phyloP scores from a whole-genome alignment of 2,888 invertebrate genomes.

The Didymodactylos carnosus region DNA sequence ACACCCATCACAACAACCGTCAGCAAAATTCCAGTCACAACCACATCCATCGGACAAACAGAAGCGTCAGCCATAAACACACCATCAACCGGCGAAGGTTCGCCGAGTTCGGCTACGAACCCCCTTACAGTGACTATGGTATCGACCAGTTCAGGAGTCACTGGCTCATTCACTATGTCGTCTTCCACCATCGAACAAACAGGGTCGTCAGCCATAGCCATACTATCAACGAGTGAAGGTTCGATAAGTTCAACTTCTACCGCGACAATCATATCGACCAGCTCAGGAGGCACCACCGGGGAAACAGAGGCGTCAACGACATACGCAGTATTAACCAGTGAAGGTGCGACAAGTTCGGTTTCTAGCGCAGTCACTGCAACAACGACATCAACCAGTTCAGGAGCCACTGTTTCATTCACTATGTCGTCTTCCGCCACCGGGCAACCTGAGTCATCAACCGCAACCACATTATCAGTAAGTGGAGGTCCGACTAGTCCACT shows the following conservation, averaged over 20 bases:
- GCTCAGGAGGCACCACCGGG: neutral
- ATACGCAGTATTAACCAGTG: neutral
- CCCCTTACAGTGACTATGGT: neutral
- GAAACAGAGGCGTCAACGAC: neutral
- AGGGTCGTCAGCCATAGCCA: neutral
- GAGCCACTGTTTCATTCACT: neutral
- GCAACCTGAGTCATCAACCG: neutral
- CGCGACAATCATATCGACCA: too few species aligned
- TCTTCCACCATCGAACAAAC: neutral
- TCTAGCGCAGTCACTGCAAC: neutral
- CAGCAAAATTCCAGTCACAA: too few species aligned
- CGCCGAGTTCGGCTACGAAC: neutral
- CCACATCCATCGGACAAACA: neutral
- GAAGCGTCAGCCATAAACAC: neutral
- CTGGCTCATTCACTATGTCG: neutral
- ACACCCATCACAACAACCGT: too few species aligned
- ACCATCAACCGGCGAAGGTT: neutral
- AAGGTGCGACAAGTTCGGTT: neutral
- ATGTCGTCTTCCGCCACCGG: neutral
- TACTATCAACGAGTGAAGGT: too few species aligned
- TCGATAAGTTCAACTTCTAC: too few species aligned
- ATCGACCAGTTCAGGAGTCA: neutral
- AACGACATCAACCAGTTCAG: neutral
- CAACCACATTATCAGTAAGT: neutral
- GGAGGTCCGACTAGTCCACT: too few species aligned